A percentile compares a stretch with the other conserved stretches of the same genome.
phyloP scores from a whole-genome alignment of 1,140 invertebrate genomes.

The Anagrus nilaparvatae region DNA sequence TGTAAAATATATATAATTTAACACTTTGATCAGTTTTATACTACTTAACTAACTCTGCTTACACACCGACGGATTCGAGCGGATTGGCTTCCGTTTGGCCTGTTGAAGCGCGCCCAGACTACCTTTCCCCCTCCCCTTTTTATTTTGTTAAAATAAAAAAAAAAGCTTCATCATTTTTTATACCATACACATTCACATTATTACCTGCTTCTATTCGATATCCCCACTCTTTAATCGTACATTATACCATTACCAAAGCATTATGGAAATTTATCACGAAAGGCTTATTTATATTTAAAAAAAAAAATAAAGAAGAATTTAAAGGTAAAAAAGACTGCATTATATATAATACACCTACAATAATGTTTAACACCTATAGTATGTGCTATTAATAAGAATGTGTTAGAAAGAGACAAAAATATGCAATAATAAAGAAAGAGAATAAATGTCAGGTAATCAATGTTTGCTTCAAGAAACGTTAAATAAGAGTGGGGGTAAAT shows the following conservation, averaged over 20 bases:
- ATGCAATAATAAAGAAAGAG: too few species aligned
- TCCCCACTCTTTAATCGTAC: slow-evolving; percentile 17
- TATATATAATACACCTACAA: too few species aligned
- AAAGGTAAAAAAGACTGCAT: too few species aligned
- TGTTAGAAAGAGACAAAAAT: too few species aligned
- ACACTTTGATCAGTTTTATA: too few species aligned
- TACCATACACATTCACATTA: slow-evolving; percentile 13
- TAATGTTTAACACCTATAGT: too few species aligned
- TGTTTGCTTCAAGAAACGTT: too few species aligned
- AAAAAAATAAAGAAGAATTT: slow-evolving; percentile 2
- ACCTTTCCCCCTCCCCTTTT: slow-evolving; percentile 33
- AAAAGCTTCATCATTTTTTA: slow-evolving; percentile 19
- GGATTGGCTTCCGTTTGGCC: slow-evolving; percentile 41
- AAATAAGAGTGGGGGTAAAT: too few species aligned
- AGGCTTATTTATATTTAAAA: slow-evolving; percentile 41
- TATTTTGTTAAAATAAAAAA: slow-evolving; percentile 13
- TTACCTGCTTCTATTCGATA: slow-evolving; percentile 16
- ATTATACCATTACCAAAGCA: slow-evolving; percentile 12
- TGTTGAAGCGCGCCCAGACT: slow-evolving; percentile 41
- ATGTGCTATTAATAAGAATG: too few species aligned
- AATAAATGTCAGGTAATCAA: too few species aligned
- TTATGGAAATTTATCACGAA: slow-evolving; percentile 19
- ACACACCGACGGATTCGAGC: slow-evolving; percentile 41
- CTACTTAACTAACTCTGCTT: too few species aligned
- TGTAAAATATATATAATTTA: too few species aligned